Base-by-base conservation (phyloP, 2,888 invertebrate species). In the Harmothoe impar region DNA sequence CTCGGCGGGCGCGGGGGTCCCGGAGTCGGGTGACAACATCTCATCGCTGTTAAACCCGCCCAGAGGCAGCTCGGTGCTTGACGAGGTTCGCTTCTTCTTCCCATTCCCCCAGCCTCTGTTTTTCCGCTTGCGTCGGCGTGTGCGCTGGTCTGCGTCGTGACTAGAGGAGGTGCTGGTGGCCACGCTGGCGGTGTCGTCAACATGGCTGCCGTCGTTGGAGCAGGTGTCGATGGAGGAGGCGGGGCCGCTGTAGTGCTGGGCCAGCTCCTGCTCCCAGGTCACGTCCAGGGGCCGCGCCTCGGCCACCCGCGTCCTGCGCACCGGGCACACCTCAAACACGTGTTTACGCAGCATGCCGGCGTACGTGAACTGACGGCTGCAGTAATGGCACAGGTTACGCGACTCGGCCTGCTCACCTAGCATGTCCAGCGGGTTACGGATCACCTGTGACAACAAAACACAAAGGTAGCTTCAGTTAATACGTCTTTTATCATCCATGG, bases 321-420 rank as follows among this genome's bases (percentile, higher is more conserved):
- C 93, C 7, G 93, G 92, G 92, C 96, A 95, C 84, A 95, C 94
- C 77, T 94, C 95, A 43, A 93, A 92, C 89, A 94, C 94, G 92
- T 96, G 96, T 91, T 95, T 95, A 43, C 94, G 93, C 52, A 96
- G 92, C 91, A 94, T 95, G 90, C 95, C 95, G 33, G 94, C 92
- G 92, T 95, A 96, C 5, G 94, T 95, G 92, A 96, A 96, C 51
- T 94, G 93, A 72, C 94, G 94, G 52, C 92, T 91, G 91, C 96
- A 96, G 92, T 95, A 95, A 33, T 93, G 93, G 92, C 96, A 96
- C 89, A 92, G 84, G 90, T 92, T 91, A 72, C 92, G 92, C 31
- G 17, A 91, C 7, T 91, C 92, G 62, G 51, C 81, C 56, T 89
- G 62, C 86, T 90, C 86, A 1, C 25, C 29, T 10, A 86, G 25